Percentiles rank a stretch among this genome's conserved stretches.
Conservation (phyloP, 2,113 vertebrate species). For the Fregetta grallaria region DNA sequence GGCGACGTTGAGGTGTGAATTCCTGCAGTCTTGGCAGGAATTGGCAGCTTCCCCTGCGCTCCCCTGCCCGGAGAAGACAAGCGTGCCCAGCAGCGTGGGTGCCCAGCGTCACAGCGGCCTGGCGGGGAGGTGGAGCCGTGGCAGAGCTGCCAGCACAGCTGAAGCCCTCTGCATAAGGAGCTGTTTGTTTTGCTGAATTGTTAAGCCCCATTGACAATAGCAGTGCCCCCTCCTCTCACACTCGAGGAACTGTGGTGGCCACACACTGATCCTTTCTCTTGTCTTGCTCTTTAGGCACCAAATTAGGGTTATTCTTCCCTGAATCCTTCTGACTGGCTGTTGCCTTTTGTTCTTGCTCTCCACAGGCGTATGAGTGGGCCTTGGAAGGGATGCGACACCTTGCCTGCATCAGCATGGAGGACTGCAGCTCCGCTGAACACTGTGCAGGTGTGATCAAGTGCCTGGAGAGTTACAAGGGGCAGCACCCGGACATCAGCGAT, state of each 20-base stretch:
- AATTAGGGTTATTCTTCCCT: background rate
- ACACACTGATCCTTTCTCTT: slow-evolving; percentile 44
- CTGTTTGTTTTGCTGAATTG: slow-evolving; percentile 48
- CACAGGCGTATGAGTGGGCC: slow-evolving; percentile 81
- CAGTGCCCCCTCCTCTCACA: background rate
- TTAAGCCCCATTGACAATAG: slow-evolving; percentile 24
- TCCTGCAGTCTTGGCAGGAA: background rate
- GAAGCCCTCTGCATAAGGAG: slow-evolving; percentile 37
- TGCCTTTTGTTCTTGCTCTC: background rate
- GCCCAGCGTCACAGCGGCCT: background rate
- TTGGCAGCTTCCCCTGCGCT: background rate
- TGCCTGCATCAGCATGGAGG: slow-evolving; percentile 78
- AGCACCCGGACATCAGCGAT: slow-evolving; percentile 76
- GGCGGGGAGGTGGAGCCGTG: background rate
- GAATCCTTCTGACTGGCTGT: background rate
- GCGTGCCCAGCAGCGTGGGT: background rate
- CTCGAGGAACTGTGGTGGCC: background rate
- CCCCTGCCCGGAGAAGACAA: background rate
- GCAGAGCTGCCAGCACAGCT: slow-evolving; percentile 32
- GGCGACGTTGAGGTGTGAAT: background rate
- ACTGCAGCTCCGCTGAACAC: slow-evolving; percentile 68
- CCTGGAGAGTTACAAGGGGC: slow-evolving; percentile 76
- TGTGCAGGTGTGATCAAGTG: slow-evolving; percentile 66
- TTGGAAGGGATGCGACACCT: slow-evolving; percentile 82
- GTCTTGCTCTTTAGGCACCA: background rate